A percentile compares a stretch with the other conserved stretches of the same genome.
These are phyloP conservation scores for Dendrolimus pini DNA, from an alignment of 2,888 invertebrate genomes.

Conservation along the genomic window DNA sequence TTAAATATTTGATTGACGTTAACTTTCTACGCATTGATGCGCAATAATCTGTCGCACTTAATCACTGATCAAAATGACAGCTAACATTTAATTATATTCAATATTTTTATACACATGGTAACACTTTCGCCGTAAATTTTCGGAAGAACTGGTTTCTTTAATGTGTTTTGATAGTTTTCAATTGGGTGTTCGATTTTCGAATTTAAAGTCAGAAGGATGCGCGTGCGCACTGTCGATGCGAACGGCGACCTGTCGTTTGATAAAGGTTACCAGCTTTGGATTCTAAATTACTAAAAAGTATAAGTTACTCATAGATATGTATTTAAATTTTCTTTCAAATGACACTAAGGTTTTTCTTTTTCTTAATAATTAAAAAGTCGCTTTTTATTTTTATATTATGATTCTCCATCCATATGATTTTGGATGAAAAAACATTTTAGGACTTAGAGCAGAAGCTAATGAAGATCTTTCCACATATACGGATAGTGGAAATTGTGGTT, in stretches of 20 bases:
- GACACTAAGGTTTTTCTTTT: too few relatives aligned
- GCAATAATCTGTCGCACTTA: background rate
- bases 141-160: background rate
- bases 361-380: too few relatives aligned
- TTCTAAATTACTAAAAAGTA: background rate
- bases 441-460: too few relatives aligned
- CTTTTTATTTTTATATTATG: too few relatives aligned
- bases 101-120: background rate
- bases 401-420: too few relatives aligned
- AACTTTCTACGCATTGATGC: background rate
- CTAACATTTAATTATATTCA: background rate
- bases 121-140: background rate
- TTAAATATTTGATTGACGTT: background rate
- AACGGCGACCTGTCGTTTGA: conserved; percentile 5
- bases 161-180: background rate
- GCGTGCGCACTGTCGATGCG: conserved; percentile 42
- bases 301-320: background rate
- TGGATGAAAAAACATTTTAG: too few relatives aligned
- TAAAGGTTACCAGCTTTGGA: background rate
- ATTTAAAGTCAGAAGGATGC: conserved; percentile 29
- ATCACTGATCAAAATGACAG: background rate
- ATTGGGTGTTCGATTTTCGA: conserved; percentile 12
- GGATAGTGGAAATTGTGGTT: too few relatives aligned
- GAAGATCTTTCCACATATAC: too few relatives aligned
- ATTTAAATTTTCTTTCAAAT: too few relatives aligned